Percentiles rank a stretch among this genome's conserved stretches.
phyloP scores from a whole-genome alignment of 2,888 invertebrate species.

The Thecophora atra region DNA sequence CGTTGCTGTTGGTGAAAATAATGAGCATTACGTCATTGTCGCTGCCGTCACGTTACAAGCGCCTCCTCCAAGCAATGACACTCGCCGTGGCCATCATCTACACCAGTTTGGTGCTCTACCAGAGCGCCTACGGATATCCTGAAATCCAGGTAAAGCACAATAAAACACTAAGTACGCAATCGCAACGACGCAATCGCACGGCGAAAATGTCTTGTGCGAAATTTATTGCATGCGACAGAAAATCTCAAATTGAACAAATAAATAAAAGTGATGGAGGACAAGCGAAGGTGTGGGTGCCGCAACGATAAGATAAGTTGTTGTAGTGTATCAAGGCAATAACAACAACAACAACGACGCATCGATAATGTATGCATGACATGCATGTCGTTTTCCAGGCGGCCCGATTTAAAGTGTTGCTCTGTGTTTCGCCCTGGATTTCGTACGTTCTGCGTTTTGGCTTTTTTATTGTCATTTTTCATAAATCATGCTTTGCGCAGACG shows the following conservation, averaged over 20 bases:
- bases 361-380: slow-evolving; percentile 48
- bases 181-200: background rate
- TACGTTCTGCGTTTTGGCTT: slow-evolving; percentile 4
- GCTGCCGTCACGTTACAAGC: slow-evolving; percentile 66
- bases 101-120: slow-evolving; percentile 65
- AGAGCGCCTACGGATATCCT: slow-evolving; percentile 66
- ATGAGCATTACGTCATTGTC: slow-evolving; percentile 66
- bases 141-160: slow-evolving; percentile 59
- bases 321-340: background rate
- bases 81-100: slow-evolving; percentile 65
- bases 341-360: slow-evolving; percentile 17
- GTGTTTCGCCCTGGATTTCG: slow-evolving; percentile 14
- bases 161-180: background rate
- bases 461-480: slow-evolving; percentile 54
- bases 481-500: slow-evolving; percentile 49
- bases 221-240: slow-evolving; percentile 18
- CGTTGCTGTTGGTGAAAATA: slow-evolving; percentile 50
- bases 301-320: slow-evolving; percentile 1
- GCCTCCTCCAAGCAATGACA: slow-evolving; percentile 67
- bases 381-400: slow-evolving; percentile 41
- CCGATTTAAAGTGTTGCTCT: slow-evolving; percentile 18
- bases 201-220: background rate
- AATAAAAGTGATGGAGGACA: slow-evolving; percentile 16
- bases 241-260: slow-evolving; percentile 13
- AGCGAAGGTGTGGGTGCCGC: slow-evolving; percentile 27